A percentile compares a stretch with the other conserved stretches of the same genome.
Conservation (phyloP, 1,140 invertebrate genomes). For the Drosophila nikananu region DNA sequence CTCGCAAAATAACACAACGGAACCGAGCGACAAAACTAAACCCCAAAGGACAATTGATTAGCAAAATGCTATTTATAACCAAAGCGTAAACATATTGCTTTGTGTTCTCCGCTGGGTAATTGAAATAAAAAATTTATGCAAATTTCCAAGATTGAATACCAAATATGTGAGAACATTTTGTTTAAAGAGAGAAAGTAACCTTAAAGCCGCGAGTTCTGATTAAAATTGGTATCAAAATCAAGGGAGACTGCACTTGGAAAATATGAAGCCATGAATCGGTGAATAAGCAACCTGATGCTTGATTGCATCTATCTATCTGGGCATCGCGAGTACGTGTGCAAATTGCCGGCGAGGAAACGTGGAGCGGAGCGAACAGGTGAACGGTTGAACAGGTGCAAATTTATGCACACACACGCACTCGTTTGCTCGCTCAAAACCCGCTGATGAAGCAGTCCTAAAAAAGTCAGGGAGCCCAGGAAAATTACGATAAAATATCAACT, state of each 20-base stretch:
- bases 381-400: conserved; percentile 49
- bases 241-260: conserved; percentile 5
- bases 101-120: conserved; percentile 51
- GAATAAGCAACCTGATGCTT: conserved; percentile 65
- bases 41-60: conserved; percentile 77
- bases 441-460: conserved; percentile 46
- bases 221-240: neutral
- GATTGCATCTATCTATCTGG: conserved; percentile 71
- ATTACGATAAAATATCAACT: conserved; percentile 64
- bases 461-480: conserved; percentile 52
- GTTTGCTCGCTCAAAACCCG: conserved; percentile 25
- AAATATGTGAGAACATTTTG: conserved; percentile 8
- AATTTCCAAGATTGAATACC: conserved; percentile 67
- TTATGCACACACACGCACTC: conserved; percentile 58
- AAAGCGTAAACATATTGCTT: conserved; percentile 11
- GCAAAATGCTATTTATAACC: conserved; percentile 26
- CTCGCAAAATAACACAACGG: conserved; percentile 36
- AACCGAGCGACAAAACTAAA: conserved; percentile 44
- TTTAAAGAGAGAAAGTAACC: conserved; percentile 5
- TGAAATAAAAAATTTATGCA: conserved; percentile 73
- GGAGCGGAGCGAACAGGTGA: conserved; percentile 23
- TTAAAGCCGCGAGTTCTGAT: conserved; percentile 17
- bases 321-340: conserved; percentile 52
- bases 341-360: conserved; percentile 33
- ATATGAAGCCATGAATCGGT: conserved; percentile 63